Conservation (phyloP, 1,140 invertebrate genomes). For the Papilio polyxenes region DNA sequence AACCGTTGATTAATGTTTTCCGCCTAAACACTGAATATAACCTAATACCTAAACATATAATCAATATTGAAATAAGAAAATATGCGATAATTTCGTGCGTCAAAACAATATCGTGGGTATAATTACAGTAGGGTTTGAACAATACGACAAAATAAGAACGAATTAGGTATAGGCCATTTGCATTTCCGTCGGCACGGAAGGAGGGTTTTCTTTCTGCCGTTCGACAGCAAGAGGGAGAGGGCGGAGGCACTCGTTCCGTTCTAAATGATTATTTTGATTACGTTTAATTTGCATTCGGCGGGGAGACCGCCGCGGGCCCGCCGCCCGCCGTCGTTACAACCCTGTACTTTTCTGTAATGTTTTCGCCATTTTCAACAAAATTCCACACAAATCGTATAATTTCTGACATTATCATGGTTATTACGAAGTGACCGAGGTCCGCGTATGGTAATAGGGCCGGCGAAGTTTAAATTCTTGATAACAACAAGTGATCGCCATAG, state of each 20-base stretch:
- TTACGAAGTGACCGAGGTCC: slow-evolving; percentile 72
- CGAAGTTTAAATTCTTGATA: slow-evolving; percentile 76
- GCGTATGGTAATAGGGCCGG: slow-evolving; percentile 68
- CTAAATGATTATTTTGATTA: slow-evolving; percentile 80
- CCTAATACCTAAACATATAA: slow-evolving; percentile 49
- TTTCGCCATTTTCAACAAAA: slow-evolving; percentile 80
- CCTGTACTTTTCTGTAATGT: slow-evolving; percentile 79
- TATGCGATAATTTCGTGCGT: slow-evolving; percentile 65
- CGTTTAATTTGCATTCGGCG: slow-evolving; percentile 78
- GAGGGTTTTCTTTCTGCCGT: slow-evolving; percentile 52
- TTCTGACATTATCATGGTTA: slow-evolving; percentile 77
- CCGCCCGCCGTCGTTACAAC: slow-evolving; percentile 67
- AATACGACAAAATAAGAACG: slow-evolving; percentile 70
- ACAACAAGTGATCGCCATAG: slow-evolving; percentile 77
- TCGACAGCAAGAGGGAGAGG: slow-evolving; percentile 51
- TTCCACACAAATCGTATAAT: slow-evolving; percentile 80
- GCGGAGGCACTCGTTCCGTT: slow-evolving; percentile 53
- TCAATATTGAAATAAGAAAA: slow-evolving; percentile 59
- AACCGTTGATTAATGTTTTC: not conserved
- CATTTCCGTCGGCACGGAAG: slow-evolving; percentile 55
- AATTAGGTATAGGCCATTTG: slow-evolving; percentile 62
- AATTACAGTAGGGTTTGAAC: slow-evolving; percentile 62
- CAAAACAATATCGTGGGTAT: slow-evolving; percentile 63
- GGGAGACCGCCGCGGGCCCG: slow-evolving; percentile 58
- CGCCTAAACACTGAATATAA: slow-evolving; percentile 25